Evolutionary conservation across 53 echinoderm and acorn worm genomes (phyloP), one percentile per base, ranked within the genome.

Genomic region (Luidia sarsii): DNA sequence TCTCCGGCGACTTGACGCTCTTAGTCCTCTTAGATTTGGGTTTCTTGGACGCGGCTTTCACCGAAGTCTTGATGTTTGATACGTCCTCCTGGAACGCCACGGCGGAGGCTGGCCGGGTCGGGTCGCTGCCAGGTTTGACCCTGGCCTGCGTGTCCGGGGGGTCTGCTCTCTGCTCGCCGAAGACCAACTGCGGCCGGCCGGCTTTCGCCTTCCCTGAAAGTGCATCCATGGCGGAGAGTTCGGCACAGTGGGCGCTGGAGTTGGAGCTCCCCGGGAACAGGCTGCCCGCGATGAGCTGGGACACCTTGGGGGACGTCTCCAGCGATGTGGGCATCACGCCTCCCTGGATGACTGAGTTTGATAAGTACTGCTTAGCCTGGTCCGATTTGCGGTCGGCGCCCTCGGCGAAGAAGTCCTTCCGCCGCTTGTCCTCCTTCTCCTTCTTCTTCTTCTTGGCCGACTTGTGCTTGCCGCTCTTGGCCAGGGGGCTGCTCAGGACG

Each of bases 391-490:
- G 28, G 34, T 72, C 39, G 10, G 67, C 82, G 18, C 59, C 80
- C 21, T 19, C 63, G 37, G 38, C 39, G 37, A 67, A 56, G 29
- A 23, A 23, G 33, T 68, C 36, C 36, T 82, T 82, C 27, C 65
- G 67, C 39, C 82, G 67, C 45, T 70, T 79, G 19, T 83, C 70
- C 15, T 69, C 57, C 50, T 74, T 87, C 37, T 88, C 79, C 63
- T 91, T 74, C 77, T 89, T 89, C 62, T 82, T 83, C 83, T 89
- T 89, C 34, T 73, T 88, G 36, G 52, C 64, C 7, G 67, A 70
- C 57, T 88, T 84, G 32, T 83, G 87, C 43, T 71, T 87, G 70
- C 38, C 75, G 11, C 46, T 34, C 33, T 69, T 80, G 15, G 53
- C 43, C 53, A 50, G 69, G 33, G 69, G 69, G 57, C 80, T 89